phyloP scores from a whole-genome alignment of 2,113 vertebrate species.

The Periophthalmus modestus region DNA sequence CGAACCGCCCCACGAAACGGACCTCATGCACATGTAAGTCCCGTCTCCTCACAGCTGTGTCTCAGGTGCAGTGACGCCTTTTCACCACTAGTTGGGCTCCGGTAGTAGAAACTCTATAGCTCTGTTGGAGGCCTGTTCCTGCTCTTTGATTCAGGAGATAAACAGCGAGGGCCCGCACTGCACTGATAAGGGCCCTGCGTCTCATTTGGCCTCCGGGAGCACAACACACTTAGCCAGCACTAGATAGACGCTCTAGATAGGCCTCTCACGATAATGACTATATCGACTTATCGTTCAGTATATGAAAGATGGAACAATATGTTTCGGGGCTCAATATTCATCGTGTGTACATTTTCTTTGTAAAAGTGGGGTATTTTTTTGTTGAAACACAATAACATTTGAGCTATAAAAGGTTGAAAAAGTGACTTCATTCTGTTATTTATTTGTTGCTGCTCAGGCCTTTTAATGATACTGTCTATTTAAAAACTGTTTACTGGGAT shows the following conservation, averaged over 20 bases:
- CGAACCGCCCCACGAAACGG: conserved; percentile 92
- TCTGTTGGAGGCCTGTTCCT: conserved; percentile 46
- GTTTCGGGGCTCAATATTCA: no score
- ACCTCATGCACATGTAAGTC: conserved; percentile 98
- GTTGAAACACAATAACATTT: no score
- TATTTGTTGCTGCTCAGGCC: no score
- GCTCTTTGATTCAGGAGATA: conserved; percentile 67
- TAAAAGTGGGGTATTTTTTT: no score
- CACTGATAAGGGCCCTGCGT: conserved; percentile 64
- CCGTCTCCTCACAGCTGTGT: conserved; percentile 4
- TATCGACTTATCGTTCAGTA: no score
- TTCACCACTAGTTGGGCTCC: conserved; percentile 13
- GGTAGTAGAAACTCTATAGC: conserved; percentile 31
- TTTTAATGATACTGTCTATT: no score
- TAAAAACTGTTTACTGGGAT: no score
- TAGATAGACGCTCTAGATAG: conserved; percentile 63
- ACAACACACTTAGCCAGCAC: conserved; percentile 53
- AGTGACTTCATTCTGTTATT: no score
- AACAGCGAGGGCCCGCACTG: conserved; percentile 43
- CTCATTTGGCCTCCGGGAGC: conserved; percentile 67
- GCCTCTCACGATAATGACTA: neutral
- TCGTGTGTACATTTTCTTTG: no score
- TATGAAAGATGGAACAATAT: no score
- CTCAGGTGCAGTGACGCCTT: conserved; percentile 28
- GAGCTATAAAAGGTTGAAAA: no score